Evolutionary conservation across 1,140 invertebrate species (phyloP).

Genomic region (Lepidotrigona ventralis): DNA sequence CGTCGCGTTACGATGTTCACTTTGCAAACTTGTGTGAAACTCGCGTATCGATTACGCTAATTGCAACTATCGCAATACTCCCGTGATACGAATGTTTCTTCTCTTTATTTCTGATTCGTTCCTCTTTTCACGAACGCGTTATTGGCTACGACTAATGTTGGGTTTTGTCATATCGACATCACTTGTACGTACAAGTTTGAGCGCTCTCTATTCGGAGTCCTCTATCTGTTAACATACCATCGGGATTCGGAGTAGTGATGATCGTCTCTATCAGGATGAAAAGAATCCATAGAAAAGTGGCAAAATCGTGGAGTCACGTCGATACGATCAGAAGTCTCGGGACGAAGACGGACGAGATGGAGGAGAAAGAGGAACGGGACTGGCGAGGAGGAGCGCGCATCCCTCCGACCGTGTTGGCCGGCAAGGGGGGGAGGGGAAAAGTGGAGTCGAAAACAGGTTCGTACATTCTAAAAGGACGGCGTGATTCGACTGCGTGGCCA

Average conservation of each 20-base stretch:
- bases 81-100: no score
- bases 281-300: slow-evolving; percentile 34
- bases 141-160: no score
- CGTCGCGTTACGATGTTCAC: neutral
- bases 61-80: neutral
- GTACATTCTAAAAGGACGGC: slow-evolving; percentile 66
- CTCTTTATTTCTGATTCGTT: no score
- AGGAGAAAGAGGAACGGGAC: neutral
- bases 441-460: slow-evolving; percentile 56
- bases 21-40: neutral
- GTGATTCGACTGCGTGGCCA: slow-evolving; percentile 66
- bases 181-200: neutral
- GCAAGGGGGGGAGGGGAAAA: slow-evolving; percentile 9
- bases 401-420: neutral
- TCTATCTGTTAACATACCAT: neutral
- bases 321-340: slow-evolving; percentile 7
- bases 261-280: neutral
- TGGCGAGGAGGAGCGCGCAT: neutral
- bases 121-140: no score
- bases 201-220: neutral
- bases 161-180: no score
- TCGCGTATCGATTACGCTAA: neutral
- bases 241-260: neutral
- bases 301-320: slow-evolving; percentile 14
- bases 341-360: neutral